Base-by-base conservation (phyloP, 2,113 vertebrate species). In the Mystacornis crossleyi region DNA sequence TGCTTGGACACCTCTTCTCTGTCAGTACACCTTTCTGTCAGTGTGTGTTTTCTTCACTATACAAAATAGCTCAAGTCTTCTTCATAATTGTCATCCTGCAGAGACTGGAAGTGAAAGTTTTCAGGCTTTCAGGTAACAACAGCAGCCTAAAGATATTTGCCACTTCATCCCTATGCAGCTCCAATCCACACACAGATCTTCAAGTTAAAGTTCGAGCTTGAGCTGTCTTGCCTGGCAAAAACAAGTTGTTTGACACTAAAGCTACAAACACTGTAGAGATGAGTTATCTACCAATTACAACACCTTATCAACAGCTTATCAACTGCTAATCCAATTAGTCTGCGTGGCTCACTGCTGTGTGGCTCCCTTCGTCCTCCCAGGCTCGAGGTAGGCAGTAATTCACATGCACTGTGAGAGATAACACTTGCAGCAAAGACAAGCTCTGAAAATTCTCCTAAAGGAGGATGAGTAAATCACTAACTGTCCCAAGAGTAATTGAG, bases 401-500 rank as follows among this genome's bases (percentile, higher is more conserved):
- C 92, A 72, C 36, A 23, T 3, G 65, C 24, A 7, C 26, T 38
- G 34, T 3, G 4, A 79, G 2, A 87, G 53, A 69, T 40, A 91
- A 65, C 40, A 18, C 58, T 79, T 82, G 67, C 62, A 69, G 54
- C 28, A 65, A 90, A 88, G 58, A 69, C 79, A 70, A 69, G 79
- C 71, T 90, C 66, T 95, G 57, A 90, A 87, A 88, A 50, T 33
- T 57, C 74, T 94, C 55, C 38, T 69, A 8, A 34, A 94, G 74
- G 62, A 86, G 88, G 29, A 61, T 60, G 60, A 81, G 74, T 94
- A 88, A 95, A 93, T 94, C 74, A 83, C 71, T 69, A 61, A 77
- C 57, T 86, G 80, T 77, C 92, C 85, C 88, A 72, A 15, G 71
- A 93, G 88, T 86, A 93, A 92, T 82, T 86, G 73, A 92, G 79